These are phyloP conservation scores for Bergia puertoricense DNA, from an alignment of 92 coral and sea anemone genomes.

Conservation along the genomic window DNA sequence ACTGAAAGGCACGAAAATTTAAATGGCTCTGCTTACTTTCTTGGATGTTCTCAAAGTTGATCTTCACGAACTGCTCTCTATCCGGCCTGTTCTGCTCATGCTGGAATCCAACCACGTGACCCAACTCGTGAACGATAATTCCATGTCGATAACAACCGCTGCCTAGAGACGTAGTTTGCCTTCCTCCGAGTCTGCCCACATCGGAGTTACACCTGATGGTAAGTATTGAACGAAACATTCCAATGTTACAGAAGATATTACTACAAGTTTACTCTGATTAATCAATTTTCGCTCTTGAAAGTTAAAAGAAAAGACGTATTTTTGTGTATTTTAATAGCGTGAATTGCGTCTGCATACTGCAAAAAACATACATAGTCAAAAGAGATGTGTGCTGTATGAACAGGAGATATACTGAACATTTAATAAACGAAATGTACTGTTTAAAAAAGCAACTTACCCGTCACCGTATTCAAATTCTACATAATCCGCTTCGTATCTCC, in stretches of 20 bases:
- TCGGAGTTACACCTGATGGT: conserved; percentile 81
- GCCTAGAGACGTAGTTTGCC: conserved; percentile 88
- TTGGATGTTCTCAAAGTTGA: conserved; percentile 3
- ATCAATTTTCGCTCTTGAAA: neutral
- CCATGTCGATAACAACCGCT: conserved; percentile 93
- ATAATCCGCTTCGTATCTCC: conserved; percentile 14
- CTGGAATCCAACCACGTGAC: conserved; percentile 93
- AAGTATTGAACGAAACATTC: neutral
- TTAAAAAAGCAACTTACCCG: conserved; percentile 3
- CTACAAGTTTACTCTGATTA: too few species aligned
- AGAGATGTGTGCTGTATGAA: too few species aligned
- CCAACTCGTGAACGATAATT: conserved; percentile 91
- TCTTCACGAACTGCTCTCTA: conserved; percentile 62
- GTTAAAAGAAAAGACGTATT: too few species aligned
- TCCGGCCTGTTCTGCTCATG: conserved; percentile 98
- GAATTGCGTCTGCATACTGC: neutral
- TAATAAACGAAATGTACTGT: neutral
- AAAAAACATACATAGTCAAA: neutral
- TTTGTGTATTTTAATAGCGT: too few species aligned
- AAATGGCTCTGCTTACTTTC: neutral
- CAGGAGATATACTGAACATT: neutral
- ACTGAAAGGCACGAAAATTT: too few species aligned
- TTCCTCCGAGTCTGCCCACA: conserved; percentile 89
- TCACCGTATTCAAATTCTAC: conserved; percentile 25
- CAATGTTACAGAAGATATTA: too few species aligned